phyloP scores from a whole-genome alignment of 1,140 invertebrate genomes.

The Wasmannia auropunctata region DNA sequence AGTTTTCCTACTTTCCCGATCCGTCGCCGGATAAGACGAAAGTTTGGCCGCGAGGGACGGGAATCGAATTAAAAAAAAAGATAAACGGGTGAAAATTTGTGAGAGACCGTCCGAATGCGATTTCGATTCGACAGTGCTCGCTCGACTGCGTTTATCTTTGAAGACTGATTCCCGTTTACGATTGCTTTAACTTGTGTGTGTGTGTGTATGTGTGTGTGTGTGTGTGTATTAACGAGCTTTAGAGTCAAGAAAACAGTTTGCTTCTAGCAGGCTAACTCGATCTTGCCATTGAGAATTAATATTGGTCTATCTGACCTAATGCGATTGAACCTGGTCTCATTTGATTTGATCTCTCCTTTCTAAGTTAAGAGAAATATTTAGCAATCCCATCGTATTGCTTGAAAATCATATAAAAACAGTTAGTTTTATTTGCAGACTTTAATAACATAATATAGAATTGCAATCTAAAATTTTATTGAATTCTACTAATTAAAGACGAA shows the following conservation, averaged over 20 bases:
- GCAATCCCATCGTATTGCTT: neutral
- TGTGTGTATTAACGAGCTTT: neutral
- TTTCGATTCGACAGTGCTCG: slow-evolving; percentile 21
- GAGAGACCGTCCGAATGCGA: neutral
- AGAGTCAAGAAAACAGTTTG: neutral
- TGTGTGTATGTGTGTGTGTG: neutral
- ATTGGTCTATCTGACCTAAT: neutral
- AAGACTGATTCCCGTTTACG: slow-evolving; percentile 17
- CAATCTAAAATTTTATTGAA: neutral
- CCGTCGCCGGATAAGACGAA: slow-evolving; percentile 41
- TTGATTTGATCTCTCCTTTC: neutral
- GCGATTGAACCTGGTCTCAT: neutral
- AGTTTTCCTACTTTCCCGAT: slow-evolving; percentile 50
- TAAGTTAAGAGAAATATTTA: neutral
- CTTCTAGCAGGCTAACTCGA: neutral
- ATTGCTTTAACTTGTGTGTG: slow-evolving; percentile 15
- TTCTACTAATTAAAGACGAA: neutral
- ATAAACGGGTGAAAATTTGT: slow-evolving; percentile 1
- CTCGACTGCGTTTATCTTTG: slow-evolving; percentile 20
- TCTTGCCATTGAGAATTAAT: neutral
- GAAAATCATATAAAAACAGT: neutral
- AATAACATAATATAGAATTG: neutral
- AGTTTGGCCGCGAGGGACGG: slow-evolving; percentile 29
- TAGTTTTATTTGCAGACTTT: neutral
- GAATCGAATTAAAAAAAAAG: slow-evolving; percentile 50